phyloP scores from a whole-genome alignment of 2,113 vertebrate genomes.

The Uria aalge region DNA sequence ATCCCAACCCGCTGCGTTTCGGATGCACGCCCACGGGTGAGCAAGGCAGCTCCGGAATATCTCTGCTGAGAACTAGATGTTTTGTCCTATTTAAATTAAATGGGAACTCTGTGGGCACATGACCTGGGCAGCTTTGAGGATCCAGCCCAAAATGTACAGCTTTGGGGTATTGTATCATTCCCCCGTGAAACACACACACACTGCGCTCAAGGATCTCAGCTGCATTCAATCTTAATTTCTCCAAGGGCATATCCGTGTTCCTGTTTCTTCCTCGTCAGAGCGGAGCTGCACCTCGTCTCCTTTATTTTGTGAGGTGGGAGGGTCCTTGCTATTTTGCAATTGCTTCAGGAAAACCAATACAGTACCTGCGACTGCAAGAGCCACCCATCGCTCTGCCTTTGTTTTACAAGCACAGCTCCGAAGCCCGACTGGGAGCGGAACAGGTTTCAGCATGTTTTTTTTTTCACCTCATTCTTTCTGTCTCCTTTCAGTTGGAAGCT shows the following conservation, averaged over 20 bases:
- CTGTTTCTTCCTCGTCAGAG: background rate
- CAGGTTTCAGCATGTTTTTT: conserved; percentile 53
- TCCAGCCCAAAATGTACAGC: background rate
- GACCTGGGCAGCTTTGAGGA: background rate
- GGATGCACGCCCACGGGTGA: fast-evolving
- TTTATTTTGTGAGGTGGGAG: background rate
- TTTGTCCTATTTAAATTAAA: background rate
- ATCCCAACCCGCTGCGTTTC: background rate
- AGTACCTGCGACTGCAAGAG: background rate
- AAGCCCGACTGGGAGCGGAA: conserved; percentile 6
- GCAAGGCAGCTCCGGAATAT: background rate
- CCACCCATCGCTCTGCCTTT: background rate
- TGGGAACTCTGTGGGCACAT: fast-evolving
- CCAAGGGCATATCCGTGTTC: background rate
- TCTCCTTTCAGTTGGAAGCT: conserved; percentile 60
- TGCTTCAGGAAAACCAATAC: background rate
- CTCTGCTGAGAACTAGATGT: background rate
- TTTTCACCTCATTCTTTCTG: conserved; percentile 51
- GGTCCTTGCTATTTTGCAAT: background rate
- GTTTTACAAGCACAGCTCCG: conserved; percentile 1
- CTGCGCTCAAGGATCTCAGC: background rate
- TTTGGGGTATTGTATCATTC: background rate
- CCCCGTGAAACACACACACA: background rate
- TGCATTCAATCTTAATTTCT: background rate
- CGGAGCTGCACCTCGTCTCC: background rate